Conservation (phyloP, 2,888 invertebrate genomes). For the Ditula angustiorana region DNA sequence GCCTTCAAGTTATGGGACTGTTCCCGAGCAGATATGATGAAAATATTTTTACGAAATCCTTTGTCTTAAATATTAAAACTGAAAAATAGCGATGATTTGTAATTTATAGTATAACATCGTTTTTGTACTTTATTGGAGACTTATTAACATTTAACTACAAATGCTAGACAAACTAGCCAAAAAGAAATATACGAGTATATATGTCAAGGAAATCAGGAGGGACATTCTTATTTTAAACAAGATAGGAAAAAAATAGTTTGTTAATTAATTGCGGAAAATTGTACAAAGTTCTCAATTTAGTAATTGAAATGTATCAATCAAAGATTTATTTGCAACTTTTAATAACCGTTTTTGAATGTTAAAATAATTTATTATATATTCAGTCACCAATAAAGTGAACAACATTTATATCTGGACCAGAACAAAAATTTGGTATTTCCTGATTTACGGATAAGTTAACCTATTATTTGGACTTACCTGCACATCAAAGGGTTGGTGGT, state of each 20-base stretch:
- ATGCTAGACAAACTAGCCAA: not conserved
- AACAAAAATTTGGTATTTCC: not conserved
- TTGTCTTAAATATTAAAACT: too few species aligned
- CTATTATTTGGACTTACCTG: slow-evolving; percentile 90
- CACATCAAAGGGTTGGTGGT: slow-evolving; percentile 91
- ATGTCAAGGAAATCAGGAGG: not conserved
- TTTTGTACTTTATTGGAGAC: not conserved
- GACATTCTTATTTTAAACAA: not conserved
- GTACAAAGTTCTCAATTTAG: not conserved
- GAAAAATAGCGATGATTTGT: not conserved
- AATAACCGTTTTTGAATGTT: not conserved
- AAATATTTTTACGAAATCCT: too few species aligned
- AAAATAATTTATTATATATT: not conserved
- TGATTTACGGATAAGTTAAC: too few species aligned
- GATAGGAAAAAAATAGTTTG: not conserved
- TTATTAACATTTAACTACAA: not conserved
- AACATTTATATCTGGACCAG: not conserved
- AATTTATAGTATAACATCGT: not conserved
- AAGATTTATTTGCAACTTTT: not conserved
- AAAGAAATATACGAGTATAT: too few species aligned
- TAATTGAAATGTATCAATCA: not conserved
- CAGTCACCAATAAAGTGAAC: not conserved
- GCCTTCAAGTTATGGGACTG: too few species aligned
- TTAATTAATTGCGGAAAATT: not conserved
- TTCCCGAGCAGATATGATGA: too few species aligned